Base-by-base conservation (phyloP, 2,888 invertebrate species). In the Cantharis nigra region DNA sequence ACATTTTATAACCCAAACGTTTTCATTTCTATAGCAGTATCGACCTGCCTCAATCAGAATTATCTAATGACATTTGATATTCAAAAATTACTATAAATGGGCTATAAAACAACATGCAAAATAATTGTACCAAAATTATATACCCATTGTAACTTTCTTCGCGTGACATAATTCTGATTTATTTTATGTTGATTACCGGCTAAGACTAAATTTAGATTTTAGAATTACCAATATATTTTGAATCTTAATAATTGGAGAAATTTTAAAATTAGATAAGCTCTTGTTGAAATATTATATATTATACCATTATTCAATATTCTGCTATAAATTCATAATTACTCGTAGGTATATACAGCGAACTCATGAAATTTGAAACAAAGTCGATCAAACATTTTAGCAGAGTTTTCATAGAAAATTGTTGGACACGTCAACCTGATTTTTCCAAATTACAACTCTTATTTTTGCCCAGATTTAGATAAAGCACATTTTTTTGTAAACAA, bases 61-160 rank as follows among this genome's bases (percentile, higher is more conserved):
- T 20, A 23, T 65, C 23, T 65, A 20, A 65, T 65, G 18, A 23
- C 23, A 20, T 65, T 20, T 23, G 65, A 18, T 18, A 65, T 65
- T 20, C 18, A 65, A 65, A 65, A 65, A 20, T 49, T 49, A 49
- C 65, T 23, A 65, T 65, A 65, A 65, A 65, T 23, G 65, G 23
- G 23, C 23, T 20, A 18, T 65, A 80, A 78, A 75, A 69, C 72
- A 74, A 74, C 80, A 79, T 80, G 80, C 77, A 69, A 78, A 80
- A 80, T 80, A 79, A 80, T 78, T 79, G 75, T 80, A 75, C 71
- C 74, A 77, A 80, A 79, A 80, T 80, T 80, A 78, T 77, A 75
- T 78, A 76, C 63, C 73, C 49, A 49, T 49, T 49, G 49, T 49
- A 49, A 49, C 49, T 49, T 49, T 49, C 49, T 49, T 49, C 49